phyloP scores from a whole-genome alignment of 2,797 vertebrate species.

The Fundulus diaphanus region DNA sequence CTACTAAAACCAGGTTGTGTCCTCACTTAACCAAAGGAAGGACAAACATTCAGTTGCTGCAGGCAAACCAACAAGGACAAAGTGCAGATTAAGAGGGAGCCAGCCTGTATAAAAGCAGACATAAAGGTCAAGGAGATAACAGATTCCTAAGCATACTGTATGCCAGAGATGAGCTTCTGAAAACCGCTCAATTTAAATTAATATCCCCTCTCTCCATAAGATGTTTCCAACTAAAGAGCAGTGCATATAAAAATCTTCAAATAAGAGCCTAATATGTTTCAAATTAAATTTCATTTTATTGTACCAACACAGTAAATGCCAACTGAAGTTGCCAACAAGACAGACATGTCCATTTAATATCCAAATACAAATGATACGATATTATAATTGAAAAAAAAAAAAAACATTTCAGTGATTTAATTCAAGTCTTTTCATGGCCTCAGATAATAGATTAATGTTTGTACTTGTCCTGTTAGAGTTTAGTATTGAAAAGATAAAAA shows the following conservation, averaged over 20 bases:
- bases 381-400: background rate
- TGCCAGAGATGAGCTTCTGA: constrained; percentile 4
- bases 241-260: background rate
- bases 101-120: constrained; percentile 36
- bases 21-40: constrained; percentile 55
- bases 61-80: constrained; percentile 60
- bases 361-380: background rate
- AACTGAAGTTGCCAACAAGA: background rate
- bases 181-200: background rate
- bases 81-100: constrained; percentile 63
- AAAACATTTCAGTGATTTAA: no score
- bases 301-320: background rate
- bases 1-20: constrained; percentile 25
- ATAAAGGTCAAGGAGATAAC: constrained; percentile 49
- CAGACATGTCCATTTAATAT: background rate
- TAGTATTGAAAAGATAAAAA: no score
- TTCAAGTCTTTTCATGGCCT: background rate
- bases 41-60: constrained; percentile 53
- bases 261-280: no score
- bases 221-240: background rate
- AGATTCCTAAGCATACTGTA: background rate
- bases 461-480: no score
- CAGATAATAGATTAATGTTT: no score
- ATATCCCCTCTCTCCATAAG: background rate
- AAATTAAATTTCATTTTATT: background rate